Base-by-base conservation (phyloP, 2,113 vertebrate species). In the Dicentrarchus labrax region DNA sequence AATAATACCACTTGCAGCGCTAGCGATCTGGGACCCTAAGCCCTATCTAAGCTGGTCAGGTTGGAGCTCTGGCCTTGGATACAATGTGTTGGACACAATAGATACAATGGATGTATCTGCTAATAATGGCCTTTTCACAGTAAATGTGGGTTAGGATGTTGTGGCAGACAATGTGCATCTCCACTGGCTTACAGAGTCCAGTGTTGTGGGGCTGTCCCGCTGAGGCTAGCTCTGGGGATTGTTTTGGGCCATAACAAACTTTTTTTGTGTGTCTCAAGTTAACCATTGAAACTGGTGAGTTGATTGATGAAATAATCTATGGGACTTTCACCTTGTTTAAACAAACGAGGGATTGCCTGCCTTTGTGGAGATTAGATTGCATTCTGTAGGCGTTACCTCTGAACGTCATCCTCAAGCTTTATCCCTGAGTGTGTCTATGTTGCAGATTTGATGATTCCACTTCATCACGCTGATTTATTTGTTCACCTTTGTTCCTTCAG, bases 1-100 rank as follows among this genome's bases (percentile, higher is more conserved):
- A 93, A 90, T 94, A 94, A 94, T 93, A 92, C 94, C 90, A 91
- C 92, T 92, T 93, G 94, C 93, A 93, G 82, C 59, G 93, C 93
- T 92, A 89, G 92, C 90, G 82, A 90, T 92, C 91, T 88, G 79
- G 84, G 86, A 86, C 92, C 86, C 82, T 94, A 93, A 93, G 92
- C 94, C 83, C 78, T 59, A 24, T 84, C 90, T 93, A 93, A 94
- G 93, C 94, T 89, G 87, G 85, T 72, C 90, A 89, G 82, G 90
- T 93, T 76, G 82, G 81, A 56, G 83, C 61, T 67, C 77, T 83
- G 81, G 85, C 68, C 72, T 60, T 69, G 82, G 77, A 64, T 82
- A 85, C 88, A 83, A 56, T 84, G 80, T 83, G 76, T 85, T 65
- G 53, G 19, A 64, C 21, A 83, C 80, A 89, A 80, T 81, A 76